Conservation (phyloP, 2,113 vertebrate species). For the Nesogale talazaci region DNA sequence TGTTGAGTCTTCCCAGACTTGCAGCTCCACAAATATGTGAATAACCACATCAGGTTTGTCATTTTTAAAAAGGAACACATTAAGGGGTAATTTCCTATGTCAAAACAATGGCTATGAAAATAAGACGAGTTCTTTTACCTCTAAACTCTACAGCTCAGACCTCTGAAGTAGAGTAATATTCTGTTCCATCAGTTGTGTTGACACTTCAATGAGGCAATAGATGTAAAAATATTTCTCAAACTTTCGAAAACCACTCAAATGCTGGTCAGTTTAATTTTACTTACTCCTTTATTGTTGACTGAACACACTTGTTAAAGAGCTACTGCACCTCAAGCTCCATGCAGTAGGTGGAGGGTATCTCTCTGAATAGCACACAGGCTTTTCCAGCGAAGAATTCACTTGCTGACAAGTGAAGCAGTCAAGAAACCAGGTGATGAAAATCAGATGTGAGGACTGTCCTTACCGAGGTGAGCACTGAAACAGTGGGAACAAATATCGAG, state of each 20-base stretch:
- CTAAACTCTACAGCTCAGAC: not conserved
- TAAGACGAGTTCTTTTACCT: not conserved
- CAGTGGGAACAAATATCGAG: fast-evolving
- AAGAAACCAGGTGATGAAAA: not conserved
- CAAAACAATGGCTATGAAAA: not conserved
- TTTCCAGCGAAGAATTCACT: not conserved
- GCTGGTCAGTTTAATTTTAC: conserved; percentile 17
- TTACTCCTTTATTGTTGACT: not conserved
- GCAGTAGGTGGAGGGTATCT: not conserved
- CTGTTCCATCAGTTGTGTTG: not conserved
- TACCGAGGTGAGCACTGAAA: not conserved
- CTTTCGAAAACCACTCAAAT: not conserved
- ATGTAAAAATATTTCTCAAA: not conserved
- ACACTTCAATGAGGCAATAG: not conserved
- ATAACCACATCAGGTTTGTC: not conserved
- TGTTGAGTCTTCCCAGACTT: not conserved
- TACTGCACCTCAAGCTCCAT: not conserved
- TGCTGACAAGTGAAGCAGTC: not conserved
- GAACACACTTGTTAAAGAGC: not conserved
- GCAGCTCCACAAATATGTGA: not conserved
- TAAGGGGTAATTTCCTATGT: not conserved
- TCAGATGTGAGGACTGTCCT: not conserved
- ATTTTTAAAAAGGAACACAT: not conserved
- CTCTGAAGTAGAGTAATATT: not conserved
- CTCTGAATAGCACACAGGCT: not conserved